Evolutionary conservation across 1,140 invertebrate genomes (phyloP), one percentile per base, ranked within the genome.

Genomic region (Brachionus calyciflorus): DNA sequence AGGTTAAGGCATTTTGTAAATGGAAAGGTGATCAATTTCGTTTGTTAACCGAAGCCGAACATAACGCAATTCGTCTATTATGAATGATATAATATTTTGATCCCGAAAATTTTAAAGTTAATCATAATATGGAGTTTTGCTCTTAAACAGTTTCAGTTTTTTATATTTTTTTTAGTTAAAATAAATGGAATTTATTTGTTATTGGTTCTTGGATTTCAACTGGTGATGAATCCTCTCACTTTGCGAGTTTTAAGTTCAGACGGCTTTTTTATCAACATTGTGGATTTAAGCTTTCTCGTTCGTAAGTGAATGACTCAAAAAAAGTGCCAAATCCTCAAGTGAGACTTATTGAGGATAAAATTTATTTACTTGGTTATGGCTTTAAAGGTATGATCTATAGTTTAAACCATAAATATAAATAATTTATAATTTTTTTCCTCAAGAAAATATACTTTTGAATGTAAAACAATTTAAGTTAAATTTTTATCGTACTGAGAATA

Each of bases 181-280:
- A 17, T 19, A 51, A 3, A 19, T 40, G n/a, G 1, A n/a, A n/a
- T 3, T 51, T 30, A 49, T 40, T 76, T 46, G 28, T 33, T 26
- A 21, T 14, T 46, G 55, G 76, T 1, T 77, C 76, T 3, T 77
- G 53, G 53, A 48, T 48, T 33, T 63, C 76, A 0, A 84, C 81
- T 37, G 84, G 83, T 2, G 79, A 81, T 78, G 80, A 81, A 68
- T 82, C 81, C 6, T 83, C 82, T 14, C 78, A 80, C 7, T 85
- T 84, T 79, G 80, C 81, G 6, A 73, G 84, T 5, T 82, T 78
- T 78, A 81, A 79, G 19, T 85, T 85, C 80, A 77, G 84, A 33
- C 75, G 81, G 53, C 84, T 84, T 79, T 85, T 85, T 77, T 81
- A 83, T 49, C 84, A 85, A 65, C 83, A 84, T 78, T 77, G 78